phyloP scores from a whole-genome alignment of 2,113 vertebrate genomes.

The Percopsis transmontana region DNA sequence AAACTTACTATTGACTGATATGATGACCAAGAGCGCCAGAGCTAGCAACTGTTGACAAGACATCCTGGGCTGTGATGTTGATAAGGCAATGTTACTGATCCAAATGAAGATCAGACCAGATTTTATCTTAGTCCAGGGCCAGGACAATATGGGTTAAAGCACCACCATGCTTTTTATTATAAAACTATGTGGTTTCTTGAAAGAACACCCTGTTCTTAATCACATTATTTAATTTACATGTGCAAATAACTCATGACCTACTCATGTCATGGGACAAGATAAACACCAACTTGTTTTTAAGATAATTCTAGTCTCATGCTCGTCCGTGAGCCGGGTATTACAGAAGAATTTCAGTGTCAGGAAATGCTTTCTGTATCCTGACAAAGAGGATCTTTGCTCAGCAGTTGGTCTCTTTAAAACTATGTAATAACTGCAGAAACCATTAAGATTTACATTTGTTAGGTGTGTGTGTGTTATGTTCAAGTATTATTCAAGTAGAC shows the following conservation, averaged over 20 bases:
- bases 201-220: conserved; percentile 61
- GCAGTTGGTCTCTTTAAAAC: neutral
- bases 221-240: conserved; percentile 52
- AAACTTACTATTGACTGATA: conserved; percentile 72
- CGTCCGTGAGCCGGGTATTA: conserved; percentile 10
- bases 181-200: conserved; percentile 36
- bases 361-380: no score
- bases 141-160: conserved; percentile 52
- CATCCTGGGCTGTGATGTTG: conserved; percentile 55
- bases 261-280: conserved; percentile 55
- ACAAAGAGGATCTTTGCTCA: no score
- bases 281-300: conserved; percentile 19
- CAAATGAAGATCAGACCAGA: conserved; percentile 38
- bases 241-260: conserved; percentile 31
- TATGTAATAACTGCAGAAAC: neutral
- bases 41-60: conserved; percentile 47
- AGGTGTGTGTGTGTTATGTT: no score
- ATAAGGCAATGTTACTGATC: conserved; percentile 7
- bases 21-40: conserved; percentile 58
- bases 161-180: conserved; percentile 44
- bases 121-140: conserved; percentile 49
- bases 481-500: no score
- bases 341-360: neutral
- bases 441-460: no score
- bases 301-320: conserved; percentile 60